Base-by-base conservation (phyloP, 2,797 vertebrate species). In the Numenius phaeopus region DNA sequence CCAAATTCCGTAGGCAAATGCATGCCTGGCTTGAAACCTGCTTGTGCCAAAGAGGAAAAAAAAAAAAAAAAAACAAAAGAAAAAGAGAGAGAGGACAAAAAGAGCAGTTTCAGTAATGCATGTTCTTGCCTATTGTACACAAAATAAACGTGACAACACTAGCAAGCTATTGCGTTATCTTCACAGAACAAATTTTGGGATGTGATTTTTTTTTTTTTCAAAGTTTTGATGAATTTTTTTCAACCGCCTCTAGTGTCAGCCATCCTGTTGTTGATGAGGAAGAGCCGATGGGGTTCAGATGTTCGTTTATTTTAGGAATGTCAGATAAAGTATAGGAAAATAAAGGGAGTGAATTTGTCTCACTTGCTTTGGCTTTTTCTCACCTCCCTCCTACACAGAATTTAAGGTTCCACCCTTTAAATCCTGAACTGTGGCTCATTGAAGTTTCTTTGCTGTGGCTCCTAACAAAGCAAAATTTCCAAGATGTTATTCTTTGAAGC, bases 11-110 rank as follows among this genome's bases (percentile, higher is more conserved):
- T 75, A 99, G 97, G 92, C 98, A 99, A 97, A 98, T 96, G 94
- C 98, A 99, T 5, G 98, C 98, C 96, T 99, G 98, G 90, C 98
- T 98, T 90, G 98, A 98, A 97, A 99, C 98, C 98, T 99, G 97
- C 34, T 96, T 96, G 91, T 78, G n/a, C 40, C 80, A 93, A 93
- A 87, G 55, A 59, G 30, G 3, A 44, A 9, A 2, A 14, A 50
- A 62, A 78, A 73, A 40, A 83, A n/a, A 21, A 39, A 39, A 19
- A 55, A 49, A 24, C 3, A 46, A 22, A 40, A 46, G 17, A 34
- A 7, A 55, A 10, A 59, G n/a, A 34, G 32, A 57, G 14, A 61
- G 16, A 26, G 5, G 23, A 5, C 11, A 50, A 70, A 94, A 83
- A 19, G 19, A 88, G 11, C 2, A 1, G 5, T 73, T 94, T 93